Evolutionary conservation across 2,113 vertebrate genomes (phyloP), one percentile per base, ranked within the genome.

Genomic region (Pedetes capensis): DNA sequence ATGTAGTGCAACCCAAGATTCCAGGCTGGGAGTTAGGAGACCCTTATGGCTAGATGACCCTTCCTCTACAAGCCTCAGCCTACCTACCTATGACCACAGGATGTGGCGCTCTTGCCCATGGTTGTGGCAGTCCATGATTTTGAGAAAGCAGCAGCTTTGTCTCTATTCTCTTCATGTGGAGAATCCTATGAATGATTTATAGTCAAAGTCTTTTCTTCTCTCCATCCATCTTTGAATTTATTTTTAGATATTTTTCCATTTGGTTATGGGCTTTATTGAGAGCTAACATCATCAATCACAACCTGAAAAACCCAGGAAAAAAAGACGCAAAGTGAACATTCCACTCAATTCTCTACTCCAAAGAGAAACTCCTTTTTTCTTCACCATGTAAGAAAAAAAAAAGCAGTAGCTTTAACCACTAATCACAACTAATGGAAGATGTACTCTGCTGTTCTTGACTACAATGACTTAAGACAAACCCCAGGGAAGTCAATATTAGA

Each of bases 401-500:
- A 92, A 66, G 84, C 55, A 90, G 87, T 85, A 68, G 92, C 80
- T 98, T 97, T 97, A 98, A 96, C 91, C 97, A 96, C 95, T 97
- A 97, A 98, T 97, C 39, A 51, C 71, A 95, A 94, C 72, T 97
- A 98, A 91, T 69, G 96, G 97, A 98, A 96, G 96, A 93, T 97
- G 81, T 96, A 97, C 91, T 98, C 95, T 97, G 93, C 94, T 96
- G 85, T 94, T 97, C 74, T 82, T 87, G 97, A 96, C 87, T 87
- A 98, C 97, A 98, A 97, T 95, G 97, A 95, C 94, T 94, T 49
- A 88, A 97, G 97, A 85, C 97, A 97, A 94, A 66, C 95, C 96
- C 96, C 93, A 94, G 94, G 96, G 95, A 96, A 98, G 92, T 96
- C 96, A 96, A 97, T 96, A 97, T 98, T 98, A 98, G 84, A 97